These are phyloP conservation scores for Seladonia tumulorum DNA, from an alignment of 2,888 invertebrate species.

Conservation along the genomic window DNA sequence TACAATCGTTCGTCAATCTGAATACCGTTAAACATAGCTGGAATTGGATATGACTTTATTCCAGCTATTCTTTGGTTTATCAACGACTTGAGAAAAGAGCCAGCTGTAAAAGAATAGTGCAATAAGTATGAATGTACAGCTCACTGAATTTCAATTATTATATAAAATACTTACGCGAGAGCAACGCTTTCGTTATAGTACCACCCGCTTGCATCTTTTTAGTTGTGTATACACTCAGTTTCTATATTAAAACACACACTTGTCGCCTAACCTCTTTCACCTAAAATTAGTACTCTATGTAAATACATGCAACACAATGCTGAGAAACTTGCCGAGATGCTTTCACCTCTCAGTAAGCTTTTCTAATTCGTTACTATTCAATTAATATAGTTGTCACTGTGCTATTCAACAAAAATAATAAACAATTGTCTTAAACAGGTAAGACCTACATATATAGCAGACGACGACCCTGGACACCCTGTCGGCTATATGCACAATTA, in stretches of 20 bases:
- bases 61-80: slow-evolving; percentile 16
- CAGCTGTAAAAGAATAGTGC: slow-evolving; percentile 10
- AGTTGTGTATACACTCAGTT: background rate
- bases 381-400: background rate
- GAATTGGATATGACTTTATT: background rate
- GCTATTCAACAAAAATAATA: background rate
- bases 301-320: background rate
- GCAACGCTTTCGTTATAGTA: background rate
- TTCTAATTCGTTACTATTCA: background rate
- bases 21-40: background rate
- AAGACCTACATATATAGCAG: background rate
- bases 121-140: background rate
- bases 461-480: no score
- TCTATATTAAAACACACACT: background rate
- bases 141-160: background rate
- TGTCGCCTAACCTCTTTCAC: background rate
- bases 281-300: background rate
- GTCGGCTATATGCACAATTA: no score
- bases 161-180: slow-evolving; percentile 34
- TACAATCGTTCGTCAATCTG: background rate
- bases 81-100: background rate
- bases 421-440: background rate
- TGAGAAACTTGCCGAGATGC: background rate
- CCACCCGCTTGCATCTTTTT: slow-evolving; percentile 26
- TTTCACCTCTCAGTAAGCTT: background rate